Conservation (phyloP, 2,113 vertebrate genomes). For the Solea senegalensis region DNA sequence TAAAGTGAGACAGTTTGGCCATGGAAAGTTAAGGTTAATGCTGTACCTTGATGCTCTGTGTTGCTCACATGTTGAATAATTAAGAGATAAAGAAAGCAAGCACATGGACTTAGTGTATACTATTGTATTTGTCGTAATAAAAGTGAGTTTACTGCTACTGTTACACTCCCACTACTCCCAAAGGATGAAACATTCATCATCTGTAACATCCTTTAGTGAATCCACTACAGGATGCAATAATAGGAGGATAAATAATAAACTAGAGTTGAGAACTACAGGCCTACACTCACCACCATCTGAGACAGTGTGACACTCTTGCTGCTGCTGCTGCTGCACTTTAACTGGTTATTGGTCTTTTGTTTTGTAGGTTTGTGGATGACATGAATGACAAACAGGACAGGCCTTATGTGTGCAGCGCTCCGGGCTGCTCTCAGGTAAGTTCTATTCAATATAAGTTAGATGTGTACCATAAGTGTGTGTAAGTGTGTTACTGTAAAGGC, state of each 20-base stretch:
- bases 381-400: constrained; percentile 99
- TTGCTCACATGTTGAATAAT: constrained; percentile 30
- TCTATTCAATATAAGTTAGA: constrained; percentile 75
- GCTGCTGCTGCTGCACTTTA: constrained; percentile 3
- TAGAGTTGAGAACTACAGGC: constrained; percentile 11
- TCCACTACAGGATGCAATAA: constrained; percentile 19
- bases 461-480: constrained; percentile 4
- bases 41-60: constrained; percentile 17
- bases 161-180: constrained; percentile 35
- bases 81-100: neutral
- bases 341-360: constrained; percentile 44
- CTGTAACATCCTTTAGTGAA: constrained; percentile 32
- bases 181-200: constrained; percentile 52
- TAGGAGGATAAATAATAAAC: constrained; percentile 14
- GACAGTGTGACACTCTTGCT: neutral
- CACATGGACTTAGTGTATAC: constrained; percentile 18
- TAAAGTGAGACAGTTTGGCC: too few relatives aligned
- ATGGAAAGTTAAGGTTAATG: neutral
- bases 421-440: constrained; percentile 92
- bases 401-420: constrained; percentile 93
- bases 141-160: constrained; percentile 21
- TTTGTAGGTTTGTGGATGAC: constrained; percentile 89
- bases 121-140: constrained; percentile 31
- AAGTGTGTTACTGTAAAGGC: neutral
- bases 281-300: neutral